Base-by-base conservation (phyloP, 2,888 invertebrate species). In the Cosmorhoe ocellata region DNA sequence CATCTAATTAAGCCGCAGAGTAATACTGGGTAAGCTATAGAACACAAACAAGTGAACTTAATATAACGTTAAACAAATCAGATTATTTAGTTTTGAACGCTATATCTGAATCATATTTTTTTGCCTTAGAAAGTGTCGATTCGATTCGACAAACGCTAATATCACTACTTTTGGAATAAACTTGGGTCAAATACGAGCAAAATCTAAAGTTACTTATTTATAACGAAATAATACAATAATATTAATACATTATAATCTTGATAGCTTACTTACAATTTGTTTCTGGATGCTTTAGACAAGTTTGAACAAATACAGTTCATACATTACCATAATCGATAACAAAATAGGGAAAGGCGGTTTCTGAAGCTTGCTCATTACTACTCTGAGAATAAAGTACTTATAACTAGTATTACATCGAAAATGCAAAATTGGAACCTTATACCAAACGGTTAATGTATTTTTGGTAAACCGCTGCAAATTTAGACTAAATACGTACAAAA, bases 391-490 rank as follows among this genome's bases (percentile, higher is more conserved):
- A 30, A 55, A 34, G 54, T 43, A 46, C 56, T 56, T 49, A 59
- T 51, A 64, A 54, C 61, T 59, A 45, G 40, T 3, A 18, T 18
- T 18, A 45, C 46, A 51, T 43, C 45, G 30, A 49, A 62, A 58
- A 61, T 58, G 57, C 57, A 51, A 50, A 49, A 63, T 59, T 48
- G 67, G 64, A 69, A 69, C 65, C 63, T 61, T 67, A 66, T 55
- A 66, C 61, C 61, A 64, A 61, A 26, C 55, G 54, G 61, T 63
- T 61, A 66, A 58, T 39, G 36, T 47, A 53, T 69, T 63, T 75
- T 76, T 76, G 75, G 74, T 75, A 69, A 53, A 66, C 61, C 65
- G 68, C 67, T 69, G 67, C 58, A 53, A 62, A 61, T 63, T 65
- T 64, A 58, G 56, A 63, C 31, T 41, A 38, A 14, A 33, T 13